Percentiles rank a stretch among this genome's conserved stretches.
Evolutionary conservation across 2,797 vertebrate genomes (phyloP).

Genomic region (Sebastes miniatus): DNA sequence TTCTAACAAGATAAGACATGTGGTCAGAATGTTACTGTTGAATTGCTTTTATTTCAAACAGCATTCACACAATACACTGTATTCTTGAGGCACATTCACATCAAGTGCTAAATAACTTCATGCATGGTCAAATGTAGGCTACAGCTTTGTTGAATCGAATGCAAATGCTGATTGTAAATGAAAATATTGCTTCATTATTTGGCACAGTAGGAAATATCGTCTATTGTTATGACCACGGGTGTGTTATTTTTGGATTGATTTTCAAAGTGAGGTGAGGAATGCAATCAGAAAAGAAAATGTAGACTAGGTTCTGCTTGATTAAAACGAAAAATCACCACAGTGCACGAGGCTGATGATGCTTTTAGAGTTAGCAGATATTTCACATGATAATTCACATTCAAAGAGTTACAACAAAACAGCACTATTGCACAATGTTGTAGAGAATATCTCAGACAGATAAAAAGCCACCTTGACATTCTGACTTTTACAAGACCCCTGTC

Average conservation of each 20-base stretch:
- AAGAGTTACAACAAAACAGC: constrained; percentile 63
- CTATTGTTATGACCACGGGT: constrained; percentile 36
- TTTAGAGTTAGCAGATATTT: constrained; percentile 44
- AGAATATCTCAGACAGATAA: constrained; percentile 47
- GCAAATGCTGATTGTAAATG: constrained; percentile 78
- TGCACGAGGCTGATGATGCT: constrained; percentile 27
- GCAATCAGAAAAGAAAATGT: background rate
- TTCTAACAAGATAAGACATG: background rate
- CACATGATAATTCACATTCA: constrained; percentile 57
- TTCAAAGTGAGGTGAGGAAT: constrained; percentile 44
- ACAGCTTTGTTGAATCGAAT: constrained; percentile 70
- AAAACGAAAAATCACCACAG: constrained; percentile 4
- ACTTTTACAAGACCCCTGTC: constrained; percentile 11
- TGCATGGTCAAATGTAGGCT: constrained; percentile 76
- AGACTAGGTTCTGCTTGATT: constrained; percentile 1
- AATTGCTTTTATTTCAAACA: constrained; percentile 84
- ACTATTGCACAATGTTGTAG: constrained; percentile 59
- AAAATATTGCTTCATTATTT: constrained; percentile 86
- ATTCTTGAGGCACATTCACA: constrained; percentile 79
- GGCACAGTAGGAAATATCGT: constrained; percentile 78
- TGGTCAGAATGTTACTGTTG: constrained; percentile 30
- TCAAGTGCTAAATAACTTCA: constrained; percentile 79
- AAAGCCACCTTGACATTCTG: constrained; percentile 52
- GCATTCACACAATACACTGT: constrained; percentile 80
- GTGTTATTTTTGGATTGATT: constrained; percentile 36